Conservation (phyloP, 1,140 invertebrate species). For the Bombyx mandarina region DNA sequence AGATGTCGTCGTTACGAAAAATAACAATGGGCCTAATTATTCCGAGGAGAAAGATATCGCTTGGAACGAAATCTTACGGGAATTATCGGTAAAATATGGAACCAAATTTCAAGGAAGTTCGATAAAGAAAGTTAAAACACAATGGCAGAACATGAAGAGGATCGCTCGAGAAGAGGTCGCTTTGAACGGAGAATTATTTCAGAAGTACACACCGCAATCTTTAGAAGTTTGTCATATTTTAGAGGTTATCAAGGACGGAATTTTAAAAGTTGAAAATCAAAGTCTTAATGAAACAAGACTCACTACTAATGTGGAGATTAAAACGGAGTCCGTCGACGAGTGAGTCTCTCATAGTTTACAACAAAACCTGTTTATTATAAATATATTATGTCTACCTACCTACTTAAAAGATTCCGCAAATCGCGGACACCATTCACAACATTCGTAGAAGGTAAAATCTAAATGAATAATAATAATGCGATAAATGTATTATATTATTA, state of each 20-base stretch:
- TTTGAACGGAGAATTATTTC: constrained; percentile 29
- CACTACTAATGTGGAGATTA: constrained; percentile 50
- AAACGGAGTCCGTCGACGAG: constrained; percentile 56
- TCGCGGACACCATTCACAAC: too few relatives aligned
- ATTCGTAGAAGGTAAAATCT: too few relatives aligned
- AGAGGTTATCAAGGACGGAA: constrained; percentile 45
- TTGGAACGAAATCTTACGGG: constrained; percentile 60
- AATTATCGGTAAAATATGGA: constrained; percentile 45
- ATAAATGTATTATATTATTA: too few relatives aligned
- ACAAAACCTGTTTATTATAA: too few relatives aligned
- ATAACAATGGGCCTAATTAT: constrained; percentile 50
- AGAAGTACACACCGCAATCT: constrained; percentile 44
- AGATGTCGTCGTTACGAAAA: constrained; percentile 48
- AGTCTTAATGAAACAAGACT: constrained; percentile 33
- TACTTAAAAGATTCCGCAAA: too few relatives aligned
- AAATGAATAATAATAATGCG: too few relatives aligned
- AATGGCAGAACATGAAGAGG: constrained; percentile 67
- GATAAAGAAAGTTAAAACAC: constrained; percentile 61
- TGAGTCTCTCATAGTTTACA: constrained; percentile 27
- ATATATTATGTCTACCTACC: too few relatives aligned
- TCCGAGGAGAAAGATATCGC: constrained; percentile 54
- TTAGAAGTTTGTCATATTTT: constrained; percentile 55
- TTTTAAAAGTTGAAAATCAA: constrained; percentile 31
- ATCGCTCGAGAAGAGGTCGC: constrained; percentile 58
- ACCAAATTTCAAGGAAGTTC: constrained; percentile 50